Percentiles rank a stretch among this genome's conserved stretches.
Conservation (phyloP, 2,113 vertebrate genomes). For the Tragelaphus buxtoni region DNA sequence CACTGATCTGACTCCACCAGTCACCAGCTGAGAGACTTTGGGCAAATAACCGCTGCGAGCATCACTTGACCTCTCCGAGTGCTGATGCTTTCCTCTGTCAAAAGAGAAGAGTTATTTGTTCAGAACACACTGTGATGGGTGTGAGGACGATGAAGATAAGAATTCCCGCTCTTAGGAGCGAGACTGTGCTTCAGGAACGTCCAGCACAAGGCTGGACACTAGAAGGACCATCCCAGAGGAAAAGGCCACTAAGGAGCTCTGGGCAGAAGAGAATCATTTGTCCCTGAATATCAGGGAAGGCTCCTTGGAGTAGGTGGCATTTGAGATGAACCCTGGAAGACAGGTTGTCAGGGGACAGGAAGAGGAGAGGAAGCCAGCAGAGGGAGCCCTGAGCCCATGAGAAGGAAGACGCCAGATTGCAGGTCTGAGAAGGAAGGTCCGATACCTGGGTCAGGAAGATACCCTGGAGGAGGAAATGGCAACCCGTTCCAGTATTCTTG, state of each 20-base stretch:
- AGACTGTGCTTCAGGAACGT: neutral
- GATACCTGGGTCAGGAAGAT: neutral
- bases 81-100: neutral
- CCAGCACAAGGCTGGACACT: neutral
- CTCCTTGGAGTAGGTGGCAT: neutral
- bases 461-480: neutral
- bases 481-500: neutral
- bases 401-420: rapidly evolving
- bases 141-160: neutral
- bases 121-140: neutral
- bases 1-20: neutral
- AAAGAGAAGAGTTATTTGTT: neutral
- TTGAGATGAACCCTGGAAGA: neutral
- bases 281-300: neutral
- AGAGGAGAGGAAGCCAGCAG: neutral
- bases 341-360: neutral
- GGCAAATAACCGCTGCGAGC: neutral
- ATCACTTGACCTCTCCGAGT: neutral
- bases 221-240: neutral
- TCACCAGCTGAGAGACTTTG: neutral
- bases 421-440: no score
- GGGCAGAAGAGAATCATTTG: neutral
- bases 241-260: neutral
- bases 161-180: neutral
- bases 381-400: neutral